Base-by-base conservation (phyloP, 2,113 vertebrate species). In the Peromyscus polionotus region DNA sequence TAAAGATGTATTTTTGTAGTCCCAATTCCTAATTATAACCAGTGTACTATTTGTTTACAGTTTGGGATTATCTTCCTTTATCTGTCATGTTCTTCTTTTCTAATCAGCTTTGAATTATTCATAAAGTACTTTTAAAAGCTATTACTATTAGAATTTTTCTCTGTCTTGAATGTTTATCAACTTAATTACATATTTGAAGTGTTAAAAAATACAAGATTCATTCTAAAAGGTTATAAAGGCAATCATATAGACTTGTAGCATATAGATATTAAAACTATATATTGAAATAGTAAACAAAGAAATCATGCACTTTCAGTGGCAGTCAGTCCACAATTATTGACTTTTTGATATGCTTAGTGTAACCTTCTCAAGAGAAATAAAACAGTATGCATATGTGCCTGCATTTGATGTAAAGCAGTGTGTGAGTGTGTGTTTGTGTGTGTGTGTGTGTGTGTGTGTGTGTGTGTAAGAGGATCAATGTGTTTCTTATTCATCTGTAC, bases 261-360 rank as follows among this genome's bases (percentile, higher is more conserved):
- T 33, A 11, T 33, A 36, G 33, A 7, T 19, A 89, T 79, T 79
- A 83, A 94, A 88, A 87, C 4, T 87, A 28, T 39, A 48, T 77
- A 59, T 91, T 95, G 68, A 96, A 88, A 51, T 67, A 92, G 16
- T 90, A 93, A 93, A 61, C 14, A 88, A 91, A 42, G 61, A 84
- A 9, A 87, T 87, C 67, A 48, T 31, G 19, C 2, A 90, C 22
- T 89, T 88, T 76, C 31, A 93, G 10, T 84, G 24, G 45, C 65
- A 88, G 1, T 51, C 45, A 88, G 3, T 67, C 91, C 70, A 87
- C 63, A 75, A 67, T 80, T 93, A 65, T 51, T 79, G 51, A 88
- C 36, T 94, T 33, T 90, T 93, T 93, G 61, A 70, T n/a, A 73
- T 28, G 48, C 2, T 80, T 31, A 2, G 0, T 94, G 6, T 51